Conservation (phyloP, 2,113 vertebrate genomes). For the Pantherophis guttatus region DNA sequence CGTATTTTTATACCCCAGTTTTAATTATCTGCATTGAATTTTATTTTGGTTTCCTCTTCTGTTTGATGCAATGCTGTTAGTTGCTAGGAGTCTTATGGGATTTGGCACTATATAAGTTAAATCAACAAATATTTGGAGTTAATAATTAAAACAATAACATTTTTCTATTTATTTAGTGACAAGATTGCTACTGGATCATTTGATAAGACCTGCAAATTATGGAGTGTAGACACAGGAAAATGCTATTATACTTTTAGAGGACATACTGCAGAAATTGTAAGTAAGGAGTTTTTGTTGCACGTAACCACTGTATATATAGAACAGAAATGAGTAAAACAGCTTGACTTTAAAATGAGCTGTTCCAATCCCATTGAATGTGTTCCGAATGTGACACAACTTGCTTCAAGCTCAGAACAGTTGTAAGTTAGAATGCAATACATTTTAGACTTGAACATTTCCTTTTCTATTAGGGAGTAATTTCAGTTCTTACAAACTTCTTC, state of each 20-base stretch:
- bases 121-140: neutral
- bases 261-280: constrained; percentile 90
- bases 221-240: constrained; percentile 87
- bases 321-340: neutral
- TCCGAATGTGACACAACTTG: neutral
- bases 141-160: neutral
- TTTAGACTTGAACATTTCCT: neutral
- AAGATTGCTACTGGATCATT: constrained; percentile 97
- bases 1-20: neutral
- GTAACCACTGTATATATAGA: neutral
- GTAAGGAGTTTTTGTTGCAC: constrained; percentile 52
- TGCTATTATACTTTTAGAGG: constrained; percentile 90
- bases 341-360: neutral
- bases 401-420: neutral
- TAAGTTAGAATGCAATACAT: neutral
- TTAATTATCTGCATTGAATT: neutral
- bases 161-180: constrained; percentile 73
- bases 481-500: neutral
- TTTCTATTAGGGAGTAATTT: neutral
- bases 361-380: neutral
- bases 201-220: constrained; percentile 93
- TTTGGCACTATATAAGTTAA: neutral
- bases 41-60: neutral
- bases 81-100: neutral
- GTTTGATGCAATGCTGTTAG: neutral